Conservation (phyloP, 2,888 invertebrate genomes). For the Apocheima hispidaria region DNA sequence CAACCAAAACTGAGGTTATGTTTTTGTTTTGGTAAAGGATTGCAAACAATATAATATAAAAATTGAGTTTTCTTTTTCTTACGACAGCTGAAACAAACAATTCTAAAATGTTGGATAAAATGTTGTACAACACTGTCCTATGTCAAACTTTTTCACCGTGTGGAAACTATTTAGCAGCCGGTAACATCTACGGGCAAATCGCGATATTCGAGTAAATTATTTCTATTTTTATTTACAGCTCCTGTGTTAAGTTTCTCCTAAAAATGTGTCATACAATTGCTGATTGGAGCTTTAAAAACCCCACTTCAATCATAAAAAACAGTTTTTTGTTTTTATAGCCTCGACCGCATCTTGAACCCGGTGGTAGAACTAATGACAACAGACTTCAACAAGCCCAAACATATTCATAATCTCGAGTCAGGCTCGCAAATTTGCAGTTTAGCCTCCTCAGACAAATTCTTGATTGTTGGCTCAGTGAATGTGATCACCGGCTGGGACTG, state of each 20-base stretch:
- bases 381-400: slow-evolving; percentile 87
- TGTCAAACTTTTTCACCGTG: slow-evolving; percentile 94
- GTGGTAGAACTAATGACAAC: slow-evolving; percentile 83
- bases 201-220: slow-evolving; percentile 92
- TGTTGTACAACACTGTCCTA: slow-evolving; percentile 92
- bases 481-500: slow-evolving; percentile 92
- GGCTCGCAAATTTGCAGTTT: slow-evolving; percentile 90
- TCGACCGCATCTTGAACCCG: slow-evolving; percentile 87
- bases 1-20: background rate
- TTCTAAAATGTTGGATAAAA: slow-evolving; percentile 81
- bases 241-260: background rate
- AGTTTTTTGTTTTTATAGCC: slow-evolving; percentile 71
- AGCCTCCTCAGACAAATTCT: slow-evolving; percentile 87
- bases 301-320: background rate
- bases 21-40: background rate
- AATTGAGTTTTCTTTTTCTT: background rate
- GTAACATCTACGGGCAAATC: slow-evolving; percentile 94
- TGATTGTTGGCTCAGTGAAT: slow-evolving; percentile 91
- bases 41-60: background rate
- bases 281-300: background rate
- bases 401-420: slow-evolving; percentile 85
- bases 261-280: background rate
- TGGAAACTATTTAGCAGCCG: slow-evolving; percentile 92
- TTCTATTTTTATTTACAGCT: background rate
- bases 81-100: background rate